phyloP scores from a whole-genome alignment of 1,140 invertebrate species.

The Apis mellifera region DNA sequence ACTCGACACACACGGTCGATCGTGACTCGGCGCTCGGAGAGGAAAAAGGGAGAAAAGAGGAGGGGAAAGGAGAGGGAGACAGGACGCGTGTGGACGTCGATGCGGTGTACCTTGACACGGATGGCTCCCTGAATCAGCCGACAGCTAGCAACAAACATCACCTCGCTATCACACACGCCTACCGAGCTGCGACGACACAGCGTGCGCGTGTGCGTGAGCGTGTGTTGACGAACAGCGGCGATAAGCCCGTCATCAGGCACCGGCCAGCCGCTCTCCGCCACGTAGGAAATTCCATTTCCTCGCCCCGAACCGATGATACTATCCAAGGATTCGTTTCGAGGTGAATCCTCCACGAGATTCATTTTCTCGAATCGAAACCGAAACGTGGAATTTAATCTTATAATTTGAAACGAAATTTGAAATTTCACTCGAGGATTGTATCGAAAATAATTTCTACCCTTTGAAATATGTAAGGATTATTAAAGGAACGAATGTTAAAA shows the following conservation, averaged over 20 bases:
- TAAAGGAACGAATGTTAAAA: no score
- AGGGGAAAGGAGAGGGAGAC: conserved; percentile 6
- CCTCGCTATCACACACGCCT: conserved; percentile 79
- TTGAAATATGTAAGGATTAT: no score
- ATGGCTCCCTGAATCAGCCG: conserved; percentile 81
- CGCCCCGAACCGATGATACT: conserved; percentile 43
- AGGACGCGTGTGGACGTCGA: conserved; percentile 77
- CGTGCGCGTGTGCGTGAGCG: conserved; percentile 13
- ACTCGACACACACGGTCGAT: no score
- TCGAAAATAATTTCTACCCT: no score
- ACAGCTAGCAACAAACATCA: conserved; percentile 78
- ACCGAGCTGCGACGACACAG: conserved; percentile 60
- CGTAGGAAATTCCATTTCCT: conserved; percentile 76
- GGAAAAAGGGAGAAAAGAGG: no score
- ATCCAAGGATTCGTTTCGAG: not conserved
- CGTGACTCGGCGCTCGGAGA: no score
- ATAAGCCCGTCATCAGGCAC: conserved; percentile 73
- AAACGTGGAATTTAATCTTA: no score
- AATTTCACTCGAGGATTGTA: no score
- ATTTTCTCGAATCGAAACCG: no score
- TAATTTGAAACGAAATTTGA: no score
- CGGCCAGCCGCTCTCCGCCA: conserved; percentile 52
- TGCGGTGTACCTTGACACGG: conserved; percentile 82
- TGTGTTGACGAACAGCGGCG: conserved; percentile 47
- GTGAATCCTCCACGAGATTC: not conserved